Percentiles rank a stretch among this genome's conserved stretches.
Evolutionary conservation across 2,113 vertebrate species (phyloP).

Genomic region (Rynchops niger): DNA sequence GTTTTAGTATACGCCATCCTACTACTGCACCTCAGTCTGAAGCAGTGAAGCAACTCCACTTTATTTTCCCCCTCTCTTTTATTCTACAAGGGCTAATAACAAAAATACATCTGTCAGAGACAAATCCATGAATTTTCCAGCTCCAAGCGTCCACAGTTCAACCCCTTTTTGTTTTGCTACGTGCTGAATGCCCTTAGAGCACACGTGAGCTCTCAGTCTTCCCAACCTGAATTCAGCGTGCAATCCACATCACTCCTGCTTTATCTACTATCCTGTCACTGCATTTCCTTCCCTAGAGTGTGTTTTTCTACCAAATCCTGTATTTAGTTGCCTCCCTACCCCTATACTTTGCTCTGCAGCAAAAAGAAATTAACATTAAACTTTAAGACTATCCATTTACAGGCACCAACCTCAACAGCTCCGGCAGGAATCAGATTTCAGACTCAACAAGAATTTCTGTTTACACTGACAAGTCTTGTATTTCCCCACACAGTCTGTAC

Average conservation of each 20-base stretch:
- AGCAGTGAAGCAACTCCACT: background rate
- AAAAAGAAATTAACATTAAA: background rate
- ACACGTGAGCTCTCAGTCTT: background rate
- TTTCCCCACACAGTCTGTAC: background rate
- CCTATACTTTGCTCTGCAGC: accelerated
- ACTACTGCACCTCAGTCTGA: accelerated
- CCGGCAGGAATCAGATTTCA: background rate
- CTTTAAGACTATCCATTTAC: background rate
- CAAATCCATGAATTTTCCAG: background rate
- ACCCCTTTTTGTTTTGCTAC: background rate
- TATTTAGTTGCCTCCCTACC: background rate
- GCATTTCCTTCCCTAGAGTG: background rate
- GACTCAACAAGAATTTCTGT: background rate
- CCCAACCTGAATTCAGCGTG: background rate
- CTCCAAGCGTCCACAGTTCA: background rate
- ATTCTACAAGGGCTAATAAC: background rate
- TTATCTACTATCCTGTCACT: background rate
- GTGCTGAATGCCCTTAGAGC: background rate
- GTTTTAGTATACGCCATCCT: too few relatives aligned
- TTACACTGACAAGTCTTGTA: background rate
- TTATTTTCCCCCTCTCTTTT: background rate
- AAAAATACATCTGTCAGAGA: background rate
- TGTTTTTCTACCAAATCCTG: background rate
- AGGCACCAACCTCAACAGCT: background rate
- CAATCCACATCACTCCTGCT: background rate